These are phyloP conservation scores for Sebastes itinus DNA, from an alignment of 2,797 vertebrate genomes.

Conservation along the genomic window DNA sequence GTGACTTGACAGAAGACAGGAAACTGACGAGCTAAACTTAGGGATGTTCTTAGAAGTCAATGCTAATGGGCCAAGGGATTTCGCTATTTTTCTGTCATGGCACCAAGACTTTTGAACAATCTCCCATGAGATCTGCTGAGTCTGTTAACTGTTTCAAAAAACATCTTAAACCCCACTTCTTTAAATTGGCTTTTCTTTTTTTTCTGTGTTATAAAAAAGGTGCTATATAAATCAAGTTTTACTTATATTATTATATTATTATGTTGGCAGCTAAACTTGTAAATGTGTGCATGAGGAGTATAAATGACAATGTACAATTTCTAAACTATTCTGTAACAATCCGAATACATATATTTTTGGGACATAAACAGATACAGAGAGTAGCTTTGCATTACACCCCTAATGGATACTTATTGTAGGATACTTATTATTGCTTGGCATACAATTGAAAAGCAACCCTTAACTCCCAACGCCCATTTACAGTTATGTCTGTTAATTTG, in stretches of 20 bases:
- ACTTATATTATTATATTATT: too few relatives aligned
- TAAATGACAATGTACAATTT: too few relatives aligned
- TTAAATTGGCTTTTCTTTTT: too few relatives aligned
- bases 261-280: neutral
- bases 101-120: too few relatives aligned
- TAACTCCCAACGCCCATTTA: neutral
- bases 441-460: too few relatives aligned
- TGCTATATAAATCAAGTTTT: too few relatives aligned
- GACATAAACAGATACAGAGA: neutral
- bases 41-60: neutral
- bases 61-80: neutral
- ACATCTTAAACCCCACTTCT: too few relatives aligned
- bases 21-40: neutral
- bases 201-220: too few relatives aligned
- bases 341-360: neutral
- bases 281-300: neutral
- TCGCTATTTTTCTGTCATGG: too few relatives aligned
- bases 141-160: too few relatives aligned
- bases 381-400: neutral
- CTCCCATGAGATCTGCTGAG: too few relatives aligned
- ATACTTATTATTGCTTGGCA: neutral
- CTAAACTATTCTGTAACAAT: neutral
- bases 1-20: neutral
- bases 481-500: neutral
- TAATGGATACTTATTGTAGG: neutral